phyloP scores from a whole-genome alignment of 2,113 vertebrate genomes.

The Rhynchopsitta pachyrhyncha region DNA sequence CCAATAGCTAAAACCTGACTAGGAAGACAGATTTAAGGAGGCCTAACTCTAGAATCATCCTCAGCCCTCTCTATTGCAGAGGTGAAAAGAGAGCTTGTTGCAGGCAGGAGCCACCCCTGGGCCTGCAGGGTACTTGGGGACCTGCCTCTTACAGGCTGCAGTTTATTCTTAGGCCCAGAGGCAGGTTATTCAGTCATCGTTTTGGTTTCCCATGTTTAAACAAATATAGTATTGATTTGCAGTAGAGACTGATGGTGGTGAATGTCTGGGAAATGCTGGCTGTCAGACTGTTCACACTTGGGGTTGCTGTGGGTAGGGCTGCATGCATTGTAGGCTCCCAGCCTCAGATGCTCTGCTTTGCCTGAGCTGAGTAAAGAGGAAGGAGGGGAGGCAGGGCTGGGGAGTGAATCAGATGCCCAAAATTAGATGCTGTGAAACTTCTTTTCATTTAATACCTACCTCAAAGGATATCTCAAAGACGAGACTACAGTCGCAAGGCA shows the following conservation, averaged over 20 bases:
- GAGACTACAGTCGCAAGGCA: not conserved
- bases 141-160: not conserved
- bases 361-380: not conserved
- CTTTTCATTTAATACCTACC: not conserved
- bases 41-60: rapidly evolving
- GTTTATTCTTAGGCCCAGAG: not conserved
- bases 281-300: not conserved
- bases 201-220: not conserved
- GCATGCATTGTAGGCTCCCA: not conserved
- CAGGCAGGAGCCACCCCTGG: not conserved
- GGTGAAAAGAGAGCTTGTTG: not conserved
- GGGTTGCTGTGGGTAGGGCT: not conserved
- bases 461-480: constrained; percentile 22
- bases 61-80: rapidly evolving
- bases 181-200: too few species aligned
- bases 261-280: not conserved
- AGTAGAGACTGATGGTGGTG: not conserved
- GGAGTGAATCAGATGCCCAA: constrained; percentile 8
- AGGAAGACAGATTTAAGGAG: not conserved
- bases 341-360: not conserved
- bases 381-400: not conserved
- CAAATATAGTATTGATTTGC: not conserved
- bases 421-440: constrained; percentile 7
- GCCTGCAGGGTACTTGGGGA: rapidly evolving
- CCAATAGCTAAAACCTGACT: not conserved